Conservation (phyloP, 2,888 invertebrate species). For the Drosophila meridiana region DNA sequence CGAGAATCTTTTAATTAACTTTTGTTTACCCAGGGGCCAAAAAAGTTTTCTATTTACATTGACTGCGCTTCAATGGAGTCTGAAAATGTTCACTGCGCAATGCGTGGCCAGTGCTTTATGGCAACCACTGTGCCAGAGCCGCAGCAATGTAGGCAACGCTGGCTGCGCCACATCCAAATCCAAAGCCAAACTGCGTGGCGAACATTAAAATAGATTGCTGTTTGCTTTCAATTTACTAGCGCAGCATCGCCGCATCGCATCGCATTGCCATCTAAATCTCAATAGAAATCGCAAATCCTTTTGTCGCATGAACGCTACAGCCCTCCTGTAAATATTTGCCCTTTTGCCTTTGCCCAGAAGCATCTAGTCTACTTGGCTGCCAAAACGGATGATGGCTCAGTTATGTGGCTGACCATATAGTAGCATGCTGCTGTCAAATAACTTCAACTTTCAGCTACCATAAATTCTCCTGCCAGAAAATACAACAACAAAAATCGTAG, state of each 20-base stretch:
- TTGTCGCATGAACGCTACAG: conserved; percentile 26
- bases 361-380: conserved; percentile 5
- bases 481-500: conserved; percentile 1
- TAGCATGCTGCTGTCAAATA: conserved; percentile 64
- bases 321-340: conserved; percentile 64
- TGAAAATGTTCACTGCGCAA: conserved; percentile 25
- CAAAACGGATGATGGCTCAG: conserved; percentile 34
- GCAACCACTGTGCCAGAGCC: conserved; percentile 2
- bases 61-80: conserved; percentile 26
- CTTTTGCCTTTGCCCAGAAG: conserved; percentile 47
- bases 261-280: conserved; percentile 38
- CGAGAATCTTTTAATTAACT: conserved; percentile 76
- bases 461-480: conserved; percentile 50
- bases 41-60: conserved; percentile 56
- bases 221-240: conserved; percentile 74
- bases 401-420: conserved; percentile 56
- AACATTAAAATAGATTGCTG: conserved; percentile 75
- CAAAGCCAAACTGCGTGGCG: conserved; percentile 18
- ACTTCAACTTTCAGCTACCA: conserved; percentile 57
- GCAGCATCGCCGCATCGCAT: conserved; percentile 24
- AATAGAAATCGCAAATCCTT: conserved; percentile 44
- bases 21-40: conserved; percentile 62
- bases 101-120: conserved; percentile 30
- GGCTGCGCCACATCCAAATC: conserved; percentile 33
- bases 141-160: conserved; percentile 33